Percentiles rank a stretch among this genome's conserved stretches.
These are phyloP conservation scores for Ooceraea biroi DNA, from an alignment of 1,140 invertebrate species.

Conservation along the genomic window DNA sequence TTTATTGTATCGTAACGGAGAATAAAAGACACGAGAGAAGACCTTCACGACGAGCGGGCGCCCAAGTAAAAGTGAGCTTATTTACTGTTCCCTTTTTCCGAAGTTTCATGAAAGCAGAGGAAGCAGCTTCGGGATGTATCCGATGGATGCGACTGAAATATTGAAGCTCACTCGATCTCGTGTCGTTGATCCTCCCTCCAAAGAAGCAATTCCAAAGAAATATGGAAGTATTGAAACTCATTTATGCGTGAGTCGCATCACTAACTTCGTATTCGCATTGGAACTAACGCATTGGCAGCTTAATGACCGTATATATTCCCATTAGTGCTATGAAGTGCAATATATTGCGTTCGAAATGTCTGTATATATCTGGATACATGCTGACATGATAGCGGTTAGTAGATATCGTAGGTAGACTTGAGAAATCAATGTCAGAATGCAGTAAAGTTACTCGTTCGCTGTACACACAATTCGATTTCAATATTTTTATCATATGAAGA, in stretches of 20 bases:
- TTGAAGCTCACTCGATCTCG: conserved; percentile 62
- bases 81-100: conserved; percentile 65
- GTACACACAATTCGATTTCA: no score
- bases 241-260: conserved; percentile 55
- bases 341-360: conserved; percentile 49
- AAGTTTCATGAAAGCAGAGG: conserved; percentile 65
- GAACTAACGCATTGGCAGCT: conserved; percentile 45
- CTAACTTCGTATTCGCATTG: conserved; percentile 32
- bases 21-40: conserved; percentile 43
- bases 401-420: conserved; percentile 16
- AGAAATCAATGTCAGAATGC: conserved; percentile 30
- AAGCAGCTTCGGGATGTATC: conserved; percentile 64
- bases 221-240: conserved; percentile 57
- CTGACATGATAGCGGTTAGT: conserved; percentile 27
- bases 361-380: conserved; percentile 10
- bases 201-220: conserved; percentile 47
- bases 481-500: no score
- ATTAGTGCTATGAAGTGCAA: conserved; percentile 34
- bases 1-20: conserved; percentile 65
- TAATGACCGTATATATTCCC: conserved; percentile 43
- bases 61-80: conserved; percentile 69
- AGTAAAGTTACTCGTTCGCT: conserved; percentile 15
- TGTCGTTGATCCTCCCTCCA: conserved; percentile 61
- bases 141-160: conserved; percentile 71
- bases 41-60: conserved; percentile 53